phyloP scores from a whole-genome alignment of 2,797 vertebrate genomes.

The Orestias chungarensis region DNA sequence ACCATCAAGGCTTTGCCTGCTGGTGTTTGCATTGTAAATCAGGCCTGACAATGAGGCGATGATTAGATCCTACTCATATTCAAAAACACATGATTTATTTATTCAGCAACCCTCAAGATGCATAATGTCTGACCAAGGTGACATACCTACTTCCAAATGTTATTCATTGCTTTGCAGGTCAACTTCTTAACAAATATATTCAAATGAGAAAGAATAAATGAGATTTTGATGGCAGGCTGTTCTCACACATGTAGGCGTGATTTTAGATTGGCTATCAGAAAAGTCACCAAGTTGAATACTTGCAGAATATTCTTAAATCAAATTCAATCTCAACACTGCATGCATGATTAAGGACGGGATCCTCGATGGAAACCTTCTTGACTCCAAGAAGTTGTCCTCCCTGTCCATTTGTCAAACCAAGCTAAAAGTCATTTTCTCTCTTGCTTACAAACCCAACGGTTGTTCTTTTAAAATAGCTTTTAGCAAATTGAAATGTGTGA shows the following conservation, averaged over 20 bases:
- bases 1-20: constrained; percentile 68
- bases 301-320: not conserved
- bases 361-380: not conserved
- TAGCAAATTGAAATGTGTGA: too few species aligned
- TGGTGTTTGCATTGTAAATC: constrained; percentile 77
- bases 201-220: constrained; percentile 67
- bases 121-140: constrained; percentile 75
- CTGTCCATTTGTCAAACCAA: too few species aligned
- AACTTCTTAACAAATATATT: constrained; percentile 63
- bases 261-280: constrained; percentile 8
- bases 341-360: not conserved
- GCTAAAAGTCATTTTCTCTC: too few species aligned
- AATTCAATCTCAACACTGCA: not conserved
- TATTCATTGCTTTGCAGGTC: constrained; percentile 77
- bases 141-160: constrained; percentile 68
- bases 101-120: constrained; percentile 77
- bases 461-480: too few species aligned
- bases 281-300: not conserved
- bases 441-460: too few species aligned
- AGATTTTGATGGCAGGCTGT: constrained; percentile 46
- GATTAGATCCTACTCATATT: constrained; percentile 79
- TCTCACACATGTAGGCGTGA: constrained; percentile 8
- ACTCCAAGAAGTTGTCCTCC: not conserved
- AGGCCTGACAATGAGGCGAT: constrained; percentile 73
- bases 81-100: constrained; percentile 80